Evolutionary conservation across 2,113 vertebrate genomes (phyloP).

Genomic region (Pleuronectes platessa): DNA sequence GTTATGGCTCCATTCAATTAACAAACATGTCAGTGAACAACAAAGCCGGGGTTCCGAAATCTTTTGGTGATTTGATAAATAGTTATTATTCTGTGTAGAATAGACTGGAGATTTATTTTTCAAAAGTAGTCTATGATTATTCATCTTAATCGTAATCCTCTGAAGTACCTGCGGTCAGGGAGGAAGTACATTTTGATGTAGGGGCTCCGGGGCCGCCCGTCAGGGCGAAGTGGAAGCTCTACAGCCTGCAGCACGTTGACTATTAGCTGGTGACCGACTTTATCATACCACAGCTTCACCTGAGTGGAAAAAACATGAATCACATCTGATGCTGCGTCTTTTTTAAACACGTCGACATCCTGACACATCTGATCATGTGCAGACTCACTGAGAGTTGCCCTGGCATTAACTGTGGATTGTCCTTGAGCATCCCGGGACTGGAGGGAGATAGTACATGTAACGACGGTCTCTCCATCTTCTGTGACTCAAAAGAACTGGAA

Average conservation of each 20-base stretch:
- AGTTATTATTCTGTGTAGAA: neutral
- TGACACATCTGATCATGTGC: neutral
- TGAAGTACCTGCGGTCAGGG: slow-evolving; percentile 87
- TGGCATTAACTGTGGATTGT: slow-evolving; percentile 93
- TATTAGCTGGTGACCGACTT: slow-evolving; percentile 96
- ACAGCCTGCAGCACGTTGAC: slow-evolving; percentile 95
- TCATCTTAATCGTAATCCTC: neutral
- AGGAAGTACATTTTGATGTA: slow-evolving; percentile 99
- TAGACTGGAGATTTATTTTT: neutral
- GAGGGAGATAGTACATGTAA: slow-evolving; percentile 98
- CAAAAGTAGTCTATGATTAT: neutral
- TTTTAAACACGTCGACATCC: neutral
- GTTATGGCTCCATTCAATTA: too few species aligned
- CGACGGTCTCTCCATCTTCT: slow-evolving; percentile 98
- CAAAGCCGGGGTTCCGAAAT: neutral
- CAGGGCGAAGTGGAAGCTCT: slow-evolving; percentile 90
- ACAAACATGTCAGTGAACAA: neutral
- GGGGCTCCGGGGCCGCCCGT: slow-evolving; percentile 94
- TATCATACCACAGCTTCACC: slow-evolving; percentile 99
- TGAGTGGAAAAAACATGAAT: slow-evolving; percentile 57
- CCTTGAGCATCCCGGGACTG: slow-evolving; percentile 92
- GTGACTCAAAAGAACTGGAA: slow-evolving; percentile 99
- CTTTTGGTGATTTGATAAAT: neutral
- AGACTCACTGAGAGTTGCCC: slow-evolving; percentile 93
- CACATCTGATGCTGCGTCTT: neutral